These are phyloP conservation scores for Blennius ocellaris DNA, from an alignment of 2,113 vertebrate species.

Conservation along the genomic window DNA sequence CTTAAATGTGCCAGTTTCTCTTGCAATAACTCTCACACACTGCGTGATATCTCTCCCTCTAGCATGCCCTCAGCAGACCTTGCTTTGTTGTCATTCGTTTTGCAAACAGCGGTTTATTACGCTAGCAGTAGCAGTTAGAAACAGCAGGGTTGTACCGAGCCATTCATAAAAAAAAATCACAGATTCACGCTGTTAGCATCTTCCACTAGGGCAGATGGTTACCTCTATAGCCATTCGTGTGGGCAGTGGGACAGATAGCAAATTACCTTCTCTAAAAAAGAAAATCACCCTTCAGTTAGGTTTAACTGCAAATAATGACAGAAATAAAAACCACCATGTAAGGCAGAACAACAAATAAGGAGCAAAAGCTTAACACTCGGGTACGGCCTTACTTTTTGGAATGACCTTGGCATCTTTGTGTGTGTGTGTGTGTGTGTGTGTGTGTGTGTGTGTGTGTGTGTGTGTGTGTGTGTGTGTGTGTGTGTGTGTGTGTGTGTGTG, in stretches of 20 bases:
- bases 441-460: slow-evolving; percentile 1
- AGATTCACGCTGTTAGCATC: slow-evolving; percentile 25
- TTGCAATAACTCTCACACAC: slow-evolving; percentile 4
- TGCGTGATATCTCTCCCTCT: not conserved
- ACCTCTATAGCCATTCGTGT: slow-evolving; percentile 78
- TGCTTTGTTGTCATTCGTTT: not conserved
- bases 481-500: slow-evolving; percentile 4
- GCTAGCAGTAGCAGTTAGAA: not conserved
- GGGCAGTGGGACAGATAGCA: slow-evolving; percentile 37
- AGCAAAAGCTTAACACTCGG: slow-evolving; percentile 45
- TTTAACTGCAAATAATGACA: not conserved
- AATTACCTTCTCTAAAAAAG: slow-evolving; percentile 77
- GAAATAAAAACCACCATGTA: slow-evolving; percentile 27
- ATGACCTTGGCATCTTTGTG: slow-evolving; percentile 4
- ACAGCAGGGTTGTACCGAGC: slow-evolving; percentile 29
- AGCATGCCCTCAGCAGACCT: not conserved
- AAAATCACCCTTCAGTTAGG: slow-evolving; percentile 68
- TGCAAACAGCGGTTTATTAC: slow-evolving; percentile 22
- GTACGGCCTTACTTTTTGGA: slow-evolving; percentile 29
- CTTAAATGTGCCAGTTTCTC: not conserved
- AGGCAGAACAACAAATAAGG: slow-evolving; percentile 40
- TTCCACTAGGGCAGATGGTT: slow-evolving; percentile 38
- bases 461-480: not conserved
- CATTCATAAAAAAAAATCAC: slow-evolving; percentile 2
- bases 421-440: slow-evolving; percentile 3